Conservation (phyloP, 2,113 vertebrate genomes). For the Tachycineta bicolor region DNA sequence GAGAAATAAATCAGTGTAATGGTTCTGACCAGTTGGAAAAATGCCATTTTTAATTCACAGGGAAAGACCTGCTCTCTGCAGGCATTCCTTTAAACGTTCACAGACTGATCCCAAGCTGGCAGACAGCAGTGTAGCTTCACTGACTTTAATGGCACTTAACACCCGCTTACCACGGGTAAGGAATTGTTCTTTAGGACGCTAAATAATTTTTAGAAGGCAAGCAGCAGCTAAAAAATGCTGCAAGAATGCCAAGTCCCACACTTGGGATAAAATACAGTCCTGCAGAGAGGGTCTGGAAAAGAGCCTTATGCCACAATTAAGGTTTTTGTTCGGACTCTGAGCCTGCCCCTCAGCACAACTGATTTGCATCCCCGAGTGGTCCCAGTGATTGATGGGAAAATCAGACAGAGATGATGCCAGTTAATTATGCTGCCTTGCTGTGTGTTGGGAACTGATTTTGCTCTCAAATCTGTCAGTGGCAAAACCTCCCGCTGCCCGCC, state of each 20-base stretch:
- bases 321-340: constrained; percentile 42
- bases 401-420: constrained; percentile 22
- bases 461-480: background rate
- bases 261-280: constrained; percentile 1
- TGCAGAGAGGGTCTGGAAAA: constrained; percentile 31
- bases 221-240: background rate
- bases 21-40: constrained; percentile 47
- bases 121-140: constrained; percentile 18
- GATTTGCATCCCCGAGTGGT: constrained; percentile 37
- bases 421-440: constrained; percentile 26
- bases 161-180: background rate
- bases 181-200: background rate
- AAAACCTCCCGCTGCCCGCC: background rate
- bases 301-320: constrained; percentile 26
- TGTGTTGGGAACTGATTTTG: background rate
- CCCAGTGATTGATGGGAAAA: constrained; percentile 34
- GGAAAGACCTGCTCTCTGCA: background rate
- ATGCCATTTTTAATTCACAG: constrained; percentile 35
- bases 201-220: constrained; percentile 16
- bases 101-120: background rate
- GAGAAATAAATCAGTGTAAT: constrained; percentile 45
- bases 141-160: constrained; percentile 24
- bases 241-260: background rate
- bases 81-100: background rate
- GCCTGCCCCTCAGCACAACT: background rate